These are phyloP conservation scores for Lethenteron camtschaticum DNA, from an alignment of 2,113 vertebrate species.

Conservation along the genomic window DNA sequence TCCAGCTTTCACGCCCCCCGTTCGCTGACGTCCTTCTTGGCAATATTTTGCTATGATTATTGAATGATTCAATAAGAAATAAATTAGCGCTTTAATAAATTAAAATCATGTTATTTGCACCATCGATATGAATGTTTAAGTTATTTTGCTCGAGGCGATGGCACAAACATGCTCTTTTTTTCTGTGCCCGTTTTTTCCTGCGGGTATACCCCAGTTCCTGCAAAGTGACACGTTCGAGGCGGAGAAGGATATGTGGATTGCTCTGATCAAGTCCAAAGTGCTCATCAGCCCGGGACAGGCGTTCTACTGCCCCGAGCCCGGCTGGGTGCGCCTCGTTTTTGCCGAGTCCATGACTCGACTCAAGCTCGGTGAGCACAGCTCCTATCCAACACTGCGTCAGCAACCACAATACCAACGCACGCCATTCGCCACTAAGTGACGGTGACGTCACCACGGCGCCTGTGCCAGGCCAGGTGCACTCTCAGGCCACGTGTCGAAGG, in stretches of 20 bases:
- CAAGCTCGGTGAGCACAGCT: conserved; percentile 34
- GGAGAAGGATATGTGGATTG: conserved; percentile 44
- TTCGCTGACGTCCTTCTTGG: too few relatives aligned
- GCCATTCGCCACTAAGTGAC: neutral
- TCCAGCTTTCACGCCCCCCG: too few relatives aligned
- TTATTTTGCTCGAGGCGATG: neutral
- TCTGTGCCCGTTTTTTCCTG: neutral
- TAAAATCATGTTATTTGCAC: too few relatives aligned
- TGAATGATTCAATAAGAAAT: too few relatives aligned
- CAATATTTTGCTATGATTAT: too few relatives aligned
- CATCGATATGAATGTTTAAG: too few relatives aligned
- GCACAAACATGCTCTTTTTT: conserved; percentile 6
- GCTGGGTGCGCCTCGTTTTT: conserved; percentile 85
- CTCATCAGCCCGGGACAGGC: conserved; percentile 50
- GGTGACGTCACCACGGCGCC: neutral
- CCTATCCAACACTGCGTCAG: too few relatives aligned
- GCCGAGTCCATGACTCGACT: conserved; percentile 37
- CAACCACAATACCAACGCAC: neutral
- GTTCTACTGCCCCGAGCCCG: conserved; percentile 51
- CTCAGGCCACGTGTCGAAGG: neutral
- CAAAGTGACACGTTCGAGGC: conserved; percentile 42
- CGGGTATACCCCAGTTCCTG: conserved; percentile 32
- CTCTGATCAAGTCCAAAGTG: conserved; percentile 56
- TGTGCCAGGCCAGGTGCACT: neutral
- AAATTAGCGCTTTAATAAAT: too few relatives aligned